phyloP scores from a whole-genome alignment of 1,140 invertebrate species.

The Dendroctonus ponderosae region DNA sequence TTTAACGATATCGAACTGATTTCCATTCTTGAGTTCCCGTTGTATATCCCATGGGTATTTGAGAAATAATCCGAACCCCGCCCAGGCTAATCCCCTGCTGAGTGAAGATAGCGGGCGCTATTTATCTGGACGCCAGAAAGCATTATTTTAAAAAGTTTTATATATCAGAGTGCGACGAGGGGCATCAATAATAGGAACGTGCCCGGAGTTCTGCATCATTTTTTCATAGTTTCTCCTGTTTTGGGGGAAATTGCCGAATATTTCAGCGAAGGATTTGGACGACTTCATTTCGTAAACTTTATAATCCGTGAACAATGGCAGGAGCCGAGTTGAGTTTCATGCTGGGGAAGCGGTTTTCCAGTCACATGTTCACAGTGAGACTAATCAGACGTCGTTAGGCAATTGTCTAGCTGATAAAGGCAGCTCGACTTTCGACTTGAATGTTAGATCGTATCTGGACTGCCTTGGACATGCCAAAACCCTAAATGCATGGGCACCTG shows the following conservation, averaged over 20 bases:
- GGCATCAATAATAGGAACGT: constrained; percentile 33
- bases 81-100: constrained; percentile 27
- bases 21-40: not conserved
- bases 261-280: constrained; percentile 16
- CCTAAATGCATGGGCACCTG: no score
- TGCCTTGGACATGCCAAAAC: no score
- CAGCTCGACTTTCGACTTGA: constrained; percentile 38
- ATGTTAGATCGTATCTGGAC: no score
- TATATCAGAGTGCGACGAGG: constrained; percentile 30
- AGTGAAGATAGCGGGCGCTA: constrained; percentile 31
- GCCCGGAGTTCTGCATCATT: constrained; percentile 29
- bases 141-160: constrained; percentile 37
- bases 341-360: constrained; percentile 30
- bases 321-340: constrained; percentile 3
- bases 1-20: not conserved
- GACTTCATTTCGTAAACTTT: constrained; percentile 27
- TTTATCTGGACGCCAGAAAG: constrained; percentile 28
- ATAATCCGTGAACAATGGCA: constrained; percentile 28
- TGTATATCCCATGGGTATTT: not conserved
- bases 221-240: constrained; percentile 19
- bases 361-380: constrained; percentile 36
- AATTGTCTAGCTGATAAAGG: constrained; percentile 47
- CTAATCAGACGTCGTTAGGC: constrained; percentile 46
- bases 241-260: constrained; percentile 12
- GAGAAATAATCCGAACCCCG: constrained; percentile 7